Conservation (phyloP, 2,888 invertebrate genomes). For the Ectemnius lituratus region DNA sequence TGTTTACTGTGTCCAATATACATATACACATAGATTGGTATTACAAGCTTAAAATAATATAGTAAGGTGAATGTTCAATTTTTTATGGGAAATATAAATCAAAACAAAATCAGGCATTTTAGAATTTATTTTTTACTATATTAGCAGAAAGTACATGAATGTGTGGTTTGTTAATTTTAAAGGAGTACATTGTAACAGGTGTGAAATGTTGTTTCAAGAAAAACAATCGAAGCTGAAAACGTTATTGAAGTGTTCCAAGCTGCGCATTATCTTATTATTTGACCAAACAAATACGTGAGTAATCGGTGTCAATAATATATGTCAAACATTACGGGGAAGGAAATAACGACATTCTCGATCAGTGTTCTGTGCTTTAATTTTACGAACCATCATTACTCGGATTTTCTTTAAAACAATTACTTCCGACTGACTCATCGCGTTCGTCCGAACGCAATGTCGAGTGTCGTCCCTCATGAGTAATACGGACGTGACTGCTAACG, state of each 20-base stretch:
- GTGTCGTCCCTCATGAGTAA: conserved; percentile 40
- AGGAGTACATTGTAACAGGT: too few species aligned
- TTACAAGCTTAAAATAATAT: too few species aligned
- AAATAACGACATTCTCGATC: not conserved
- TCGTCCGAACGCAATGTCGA: conserved; percentile 25
- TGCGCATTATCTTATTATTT: not conserved
- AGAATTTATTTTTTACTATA: too few species aligned
- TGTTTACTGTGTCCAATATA: not conserved
- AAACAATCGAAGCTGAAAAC: too few species aligned
- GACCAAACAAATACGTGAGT: not conserved
- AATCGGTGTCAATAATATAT: not conserved
- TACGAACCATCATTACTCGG: conserved; percentile 3
- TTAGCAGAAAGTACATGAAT: too few species aligned
- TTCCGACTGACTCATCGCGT: conserved; percentile 50
- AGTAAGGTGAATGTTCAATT: too few species aligned
- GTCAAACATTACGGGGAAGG: not conserved
- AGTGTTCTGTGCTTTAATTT: not conserved
- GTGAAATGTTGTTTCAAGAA: too few species aligned
- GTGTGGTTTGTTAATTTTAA: too few species aligned
- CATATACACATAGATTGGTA: not conserved
- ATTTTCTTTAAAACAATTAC: conserved; percentile 26
- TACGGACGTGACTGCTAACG: conserved; percentile 15
- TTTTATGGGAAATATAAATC: too few species aligned
- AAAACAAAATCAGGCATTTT: too few species aligned
- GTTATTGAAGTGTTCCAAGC: not conserved